Conservation (phyloP, 2,888 invertebrate species). For the Rhaphigaster nebulosa region DNA sequence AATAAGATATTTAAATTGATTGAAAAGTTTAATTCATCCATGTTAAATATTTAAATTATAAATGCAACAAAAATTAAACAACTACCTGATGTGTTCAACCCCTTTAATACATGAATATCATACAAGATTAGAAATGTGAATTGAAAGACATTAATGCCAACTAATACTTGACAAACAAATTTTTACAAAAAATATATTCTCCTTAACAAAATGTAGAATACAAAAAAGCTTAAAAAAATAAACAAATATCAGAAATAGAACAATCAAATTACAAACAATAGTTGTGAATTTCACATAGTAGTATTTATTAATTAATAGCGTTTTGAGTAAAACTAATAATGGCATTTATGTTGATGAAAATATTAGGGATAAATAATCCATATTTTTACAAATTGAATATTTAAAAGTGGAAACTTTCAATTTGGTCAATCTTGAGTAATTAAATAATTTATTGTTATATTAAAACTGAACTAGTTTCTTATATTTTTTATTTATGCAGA, state of each 20-base stretch:
- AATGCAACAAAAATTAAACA: not conserved
- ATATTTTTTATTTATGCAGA: not conserved
- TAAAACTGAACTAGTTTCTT: not conserved
- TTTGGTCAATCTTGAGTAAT: not conserved
- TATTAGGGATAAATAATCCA: not conserved
- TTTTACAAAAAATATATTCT: not conserved
- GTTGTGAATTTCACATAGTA: not conserved
- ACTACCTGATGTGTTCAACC: not conserved
- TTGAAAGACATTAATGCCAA: not conserved
- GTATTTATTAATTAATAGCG: not conserved
- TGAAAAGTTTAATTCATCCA: too few species aligned
- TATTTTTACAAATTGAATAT: not conserved
- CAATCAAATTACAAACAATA: not conserved
- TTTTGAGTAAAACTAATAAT: not conserved
- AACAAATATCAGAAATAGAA: not conserved
- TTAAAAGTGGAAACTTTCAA: not conserved
- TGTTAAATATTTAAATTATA: not conserved
- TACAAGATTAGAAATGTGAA: not conserved
- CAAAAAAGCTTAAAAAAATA: not conserved
- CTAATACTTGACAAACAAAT: not conserved
- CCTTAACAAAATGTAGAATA: not conserved
- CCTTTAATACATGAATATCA: not conserved
- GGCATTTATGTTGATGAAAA: not conserved
- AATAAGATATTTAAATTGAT: too few species aligned
- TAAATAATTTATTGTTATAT: not conserved